phyloP scores from a whole-genome alignment of 1,140 invertebrate species.

The Ceratina australensis region DNA sequence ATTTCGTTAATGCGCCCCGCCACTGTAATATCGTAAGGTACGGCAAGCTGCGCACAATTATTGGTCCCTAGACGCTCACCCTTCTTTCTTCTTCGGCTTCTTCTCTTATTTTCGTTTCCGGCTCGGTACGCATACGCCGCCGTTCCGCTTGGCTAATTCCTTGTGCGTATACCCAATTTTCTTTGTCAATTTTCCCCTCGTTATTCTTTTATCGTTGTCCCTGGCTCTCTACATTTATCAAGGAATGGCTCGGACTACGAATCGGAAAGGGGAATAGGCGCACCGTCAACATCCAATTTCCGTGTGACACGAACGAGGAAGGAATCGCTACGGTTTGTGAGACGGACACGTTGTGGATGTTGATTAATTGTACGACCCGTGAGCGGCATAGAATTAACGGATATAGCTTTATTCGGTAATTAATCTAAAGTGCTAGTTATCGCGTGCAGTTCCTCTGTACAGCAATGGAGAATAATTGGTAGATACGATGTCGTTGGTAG shows the following conservation, averaged over 20 bases:
- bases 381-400: background rate
- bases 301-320: background rate
- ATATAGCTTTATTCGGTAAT: background rate
- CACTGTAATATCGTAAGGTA: conserved; percentile 39
- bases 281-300: background rate
- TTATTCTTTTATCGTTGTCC: background rate
- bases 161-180: conserved; percentile 43
- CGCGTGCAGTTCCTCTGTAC: too few species aligned
- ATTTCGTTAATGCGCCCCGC: conserved; percentile 48
- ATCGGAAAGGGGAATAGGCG: background rate
- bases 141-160: conserved; percentile 46
- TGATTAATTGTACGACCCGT: conserved; percentile 4
- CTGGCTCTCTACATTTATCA: background rate
- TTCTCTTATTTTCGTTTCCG: conserved; percentile 10
- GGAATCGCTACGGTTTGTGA: too few species aligned
- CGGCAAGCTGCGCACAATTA: conserved; percentile 51
- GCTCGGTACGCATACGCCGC: background rate
- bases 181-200: conserved; percentile 35
- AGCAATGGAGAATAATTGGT: background rate
- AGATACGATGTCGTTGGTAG: background rate
- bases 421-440: background rate
- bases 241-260: background rate
- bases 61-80: conserved; percentile 33
- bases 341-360: background rate
- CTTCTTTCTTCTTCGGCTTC: conserved; percentile 22